Conservation (phyloP, 2,888 invertebrate genomes). For the Cordilura impudica region DNA sequence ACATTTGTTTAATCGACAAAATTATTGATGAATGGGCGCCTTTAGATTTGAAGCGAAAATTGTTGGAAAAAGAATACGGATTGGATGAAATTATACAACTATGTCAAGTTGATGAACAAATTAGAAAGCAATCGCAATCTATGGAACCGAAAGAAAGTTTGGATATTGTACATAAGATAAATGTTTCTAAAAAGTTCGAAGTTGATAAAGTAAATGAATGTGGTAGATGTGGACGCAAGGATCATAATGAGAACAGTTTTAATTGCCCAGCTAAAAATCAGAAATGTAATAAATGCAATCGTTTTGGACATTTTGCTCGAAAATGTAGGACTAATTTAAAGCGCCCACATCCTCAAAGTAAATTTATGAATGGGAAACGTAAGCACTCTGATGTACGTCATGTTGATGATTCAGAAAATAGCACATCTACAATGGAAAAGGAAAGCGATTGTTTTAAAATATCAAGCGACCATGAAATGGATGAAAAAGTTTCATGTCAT, state of each 20-base stretch:
- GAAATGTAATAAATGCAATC: slow-evolving; percentile 52
- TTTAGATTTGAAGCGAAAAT: too few relatives aligned
- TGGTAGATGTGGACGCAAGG: slow-evolving; percentile 55
- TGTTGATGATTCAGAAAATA: slow-evolving; percentile 41
- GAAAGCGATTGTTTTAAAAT: slow-evolving; percentile 52
- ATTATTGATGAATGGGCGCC: too few relatives aligned
- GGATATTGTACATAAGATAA: slow-evolving; percentile 56
- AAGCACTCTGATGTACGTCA: slow-evolving; percentile 35
- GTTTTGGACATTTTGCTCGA: slow-evolving; percentile 47
- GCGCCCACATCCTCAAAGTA: slow-evolving; percentile 31
- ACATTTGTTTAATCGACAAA: slow-evolving; percentile 57
- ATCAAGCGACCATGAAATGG: slow-evolving; percentile 39
- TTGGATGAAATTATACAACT: too few relatives aligned
- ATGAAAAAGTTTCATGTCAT: slow-evolving; percentile 43
- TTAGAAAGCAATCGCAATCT: too few relatives aligned
- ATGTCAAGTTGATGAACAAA: too few relatives aligned
- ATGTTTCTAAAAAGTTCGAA: slow-evolving; percentile 39
- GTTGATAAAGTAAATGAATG: slow-evolving; percentile 44
- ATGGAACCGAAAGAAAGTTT: slow-evolving; percentile 55
- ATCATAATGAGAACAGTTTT: slow-evolving; percentile 52
- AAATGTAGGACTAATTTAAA: too few relatives aligned
- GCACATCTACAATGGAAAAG: slow-evolving; percentile 35
- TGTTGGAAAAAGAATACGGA: too few relatives aligned
- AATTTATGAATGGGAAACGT: slow-evolving; percentile 33
- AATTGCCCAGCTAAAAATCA: too few relatives aligned